phyloP scores from a whole-genome alignment of 1,140 invertebrate species.

The Solenopsis invicta region DNA sequence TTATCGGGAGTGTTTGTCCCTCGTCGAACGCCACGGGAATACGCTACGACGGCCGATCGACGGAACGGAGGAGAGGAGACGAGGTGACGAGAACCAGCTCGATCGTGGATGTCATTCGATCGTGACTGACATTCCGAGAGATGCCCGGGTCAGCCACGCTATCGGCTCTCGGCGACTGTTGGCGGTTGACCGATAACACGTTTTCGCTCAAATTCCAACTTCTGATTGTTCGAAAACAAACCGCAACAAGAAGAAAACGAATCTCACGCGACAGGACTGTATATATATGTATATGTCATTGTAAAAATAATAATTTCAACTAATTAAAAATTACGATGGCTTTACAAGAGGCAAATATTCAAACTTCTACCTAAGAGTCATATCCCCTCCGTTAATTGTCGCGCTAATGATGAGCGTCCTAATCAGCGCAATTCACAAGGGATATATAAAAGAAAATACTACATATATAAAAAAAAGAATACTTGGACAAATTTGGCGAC shows the following conservation, averaged over 20 bases:
- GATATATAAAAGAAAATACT: background rate
- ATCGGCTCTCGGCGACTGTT: background rate
- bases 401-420: no score
- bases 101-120: slow-evolving; percentile 67
- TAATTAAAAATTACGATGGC: background rate
- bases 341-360: background rate
- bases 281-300: background rate
- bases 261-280: background rate
- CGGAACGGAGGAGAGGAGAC: slow-evolving; percentile 30
- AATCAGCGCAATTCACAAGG: background rate
- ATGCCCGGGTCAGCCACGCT: slow-evolving; percentile 1
- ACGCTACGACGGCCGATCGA: slow-evolving; percentile 61
- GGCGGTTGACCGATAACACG: background rate
- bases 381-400: background rate
- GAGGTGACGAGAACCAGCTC: slow-evolving; percentile 75
- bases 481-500: slow-evolving; percentile 26
- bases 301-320: background rate
- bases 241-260: background rate
- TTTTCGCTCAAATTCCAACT: slow-evolving; percentile 24
- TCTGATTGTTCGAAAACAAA: background rate
- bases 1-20: slow-evolving; percentile 58
- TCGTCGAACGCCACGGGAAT: slow-evolving; percentile 54
- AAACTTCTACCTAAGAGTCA: background rate
- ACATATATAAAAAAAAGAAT: background rate
- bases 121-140: slow-evolving; percentile 71